Evolutionary conservation across 1,140 invertebrate species (phyloP), one percentile per base, ranked within the genome.

Genomic region (Palaemon carinicauda): DNA sequence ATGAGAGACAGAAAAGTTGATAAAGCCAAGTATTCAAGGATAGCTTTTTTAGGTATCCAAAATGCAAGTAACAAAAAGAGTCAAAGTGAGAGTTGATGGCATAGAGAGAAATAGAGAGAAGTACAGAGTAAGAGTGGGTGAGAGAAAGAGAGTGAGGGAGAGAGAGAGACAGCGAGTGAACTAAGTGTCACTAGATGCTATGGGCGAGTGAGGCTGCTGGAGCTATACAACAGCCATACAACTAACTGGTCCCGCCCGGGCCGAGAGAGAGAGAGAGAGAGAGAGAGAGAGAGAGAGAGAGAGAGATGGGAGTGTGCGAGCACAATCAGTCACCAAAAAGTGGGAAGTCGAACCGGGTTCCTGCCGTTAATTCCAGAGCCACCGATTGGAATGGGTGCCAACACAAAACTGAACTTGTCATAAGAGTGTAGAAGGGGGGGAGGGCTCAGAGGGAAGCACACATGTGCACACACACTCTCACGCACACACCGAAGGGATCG

Each of bases 121-220:
- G 51, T 33, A 31, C 33, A 75, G 73, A 75, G 29, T 21, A 31
- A 75, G 73, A 75, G 73, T 50, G 73, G 41, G 73, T n/a, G 31
- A 75, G 73, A 50, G 73, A 75, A 50, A 75, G 73, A 75, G 31
- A 75, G 73, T 33, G 73, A 75, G 73, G 24, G 31, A 41, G 31
- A 74, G 69, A 71, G 69, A 71, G 41, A 5, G 0, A 41, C 7
- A 3, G 31, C 21, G 41, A 41, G 41, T 9, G 41, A 4, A 41
- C 41, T 41, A 41, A 41, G 41, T 41, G 41, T 41, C 41, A 41
- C 41, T 41, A 41, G 41, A 1, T 41, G 41, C 41, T 41, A 41
- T 41, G 41, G 41, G 41, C 41, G 41, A 41, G 41, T 41, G 41
- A 41, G 41, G 41, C 41, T 41, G 41, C 7, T 3, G 41, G 7